Conservation (phyloP, 2,888 invertebrate species). For the Bursaphelenchus okinawaensis region DNA sequence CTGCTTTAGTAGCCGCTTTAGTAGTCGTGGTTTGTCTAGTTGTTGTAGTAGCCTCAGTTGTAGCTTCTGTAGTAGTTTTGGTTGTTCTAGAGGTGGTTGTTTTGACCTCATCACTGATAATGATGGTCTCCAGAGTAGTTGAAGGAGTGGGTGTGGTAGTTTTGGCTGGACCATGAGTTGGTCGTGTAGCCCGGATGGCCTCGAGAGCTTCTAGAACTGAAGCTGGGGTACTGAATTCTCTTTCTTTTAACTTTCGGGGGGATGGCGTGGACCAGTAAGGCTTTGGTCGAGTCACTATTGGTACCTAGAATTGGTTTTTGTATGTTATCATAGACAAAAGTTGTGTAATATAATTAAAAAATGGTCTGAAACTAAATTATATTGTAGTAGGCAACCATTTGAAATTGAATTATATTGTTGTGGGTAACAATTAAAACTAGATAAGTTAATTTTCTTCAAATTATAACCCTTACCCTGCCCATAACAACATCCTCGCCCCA, state of each 20-base stretch:
- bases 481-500: conserved; percentile 27
- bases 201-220: background rate
- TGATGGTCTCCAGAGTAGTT: background rate
- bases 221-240: background rate
- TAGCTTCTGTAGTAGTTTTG: background rate
- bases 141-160: background rate
- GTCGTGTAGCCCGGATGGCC: background rate
- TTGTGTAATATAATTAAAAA: no score
- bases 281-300: conserved; percentile 29
- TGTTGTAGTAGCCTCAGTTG: background rate
- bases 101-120: background rate
- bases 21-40: no score
- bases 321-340: no score
- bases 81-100: background rate
- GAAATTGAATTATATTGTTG: no score
- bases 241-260: conserved; percentile 16
- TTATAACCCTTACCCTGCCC: conserved; percentile 19
- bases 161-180: background rate
- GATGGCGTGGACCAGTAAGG: conserved; percentile 33
- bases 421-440: no score
- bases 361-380: no score
- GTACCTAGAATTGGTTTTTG: conserved; percentile 25
- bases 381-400: no score
- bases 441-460: no score
- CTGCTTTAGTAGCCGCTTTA: background rate